phyloP scores from a whole-genome alignment of 2,113 vertebrate genomes.

The Prionailurus bengalensis region DNA sequence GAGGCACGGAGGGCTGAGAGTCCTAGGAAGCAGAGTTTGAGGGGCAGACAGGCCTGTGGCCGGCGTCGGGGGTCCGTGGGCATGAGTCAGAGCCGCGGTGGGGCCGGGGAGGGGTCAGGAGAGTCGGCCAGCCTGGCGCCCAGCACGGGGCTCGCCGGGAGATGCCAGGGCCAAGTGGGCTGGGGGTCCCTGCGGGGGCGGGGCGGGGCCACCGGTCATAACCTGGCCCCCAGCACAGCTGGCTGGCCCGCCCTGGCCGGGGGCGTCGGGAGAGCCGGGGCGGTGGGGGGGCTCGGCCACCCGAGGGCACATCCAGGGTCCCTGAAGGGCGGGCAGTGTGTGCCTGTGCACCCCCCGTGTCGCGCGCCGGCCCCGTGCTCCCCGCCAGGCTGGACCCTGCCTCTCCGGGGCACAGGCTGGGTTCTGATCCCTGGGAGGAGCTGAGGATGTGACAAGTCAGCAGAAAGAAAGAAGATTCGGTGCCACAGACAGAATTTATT shows the following conservation, averaged over 20 bases:
- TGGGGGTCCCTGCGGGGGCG: background rate
- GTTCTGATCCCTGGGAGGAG: background rate
- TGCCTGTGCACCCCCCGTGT: fast-evolving
- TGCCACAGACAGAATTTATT: conserved; percentile 65
- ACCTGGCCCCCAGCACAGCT: fast-evolving
- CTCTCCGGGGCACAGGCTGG: fast-evolving
- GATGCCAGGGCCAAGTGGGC: fast-evolving
- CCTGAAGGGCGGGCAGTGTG: background rate
- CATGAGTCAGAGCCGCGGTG: background rate
- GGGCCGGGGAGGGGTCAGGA: background rate
- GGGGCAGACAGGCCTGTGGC: fast-evolving
- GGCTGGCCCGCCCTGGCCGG: fast-evolving
- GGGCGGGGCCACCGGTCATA: background rate
- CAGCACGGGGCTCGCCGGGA: background rate
- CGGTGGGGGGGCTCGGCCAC: fast-evolving
- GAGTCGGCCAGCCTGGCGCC: background rate
- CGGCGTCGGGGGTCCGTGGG: too few relatives aligned
- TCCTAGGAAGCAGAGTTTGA: background rate
- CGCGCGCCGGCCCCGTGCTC: fast-evolving
- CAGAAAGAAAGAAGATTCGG: background rate
- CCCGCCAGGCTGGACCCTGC: background rate
- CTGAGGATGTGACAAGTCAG: conserved; percentile 56
- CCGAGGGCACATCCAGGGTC: background rate
- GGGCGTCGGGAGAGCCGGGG: fast-evolving
- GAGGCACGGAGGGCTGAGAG: background rate